phyloP scores from a whole-genome alignment of 2,113 vertebrate genomes.

The Hippolais icterina region DNA sequence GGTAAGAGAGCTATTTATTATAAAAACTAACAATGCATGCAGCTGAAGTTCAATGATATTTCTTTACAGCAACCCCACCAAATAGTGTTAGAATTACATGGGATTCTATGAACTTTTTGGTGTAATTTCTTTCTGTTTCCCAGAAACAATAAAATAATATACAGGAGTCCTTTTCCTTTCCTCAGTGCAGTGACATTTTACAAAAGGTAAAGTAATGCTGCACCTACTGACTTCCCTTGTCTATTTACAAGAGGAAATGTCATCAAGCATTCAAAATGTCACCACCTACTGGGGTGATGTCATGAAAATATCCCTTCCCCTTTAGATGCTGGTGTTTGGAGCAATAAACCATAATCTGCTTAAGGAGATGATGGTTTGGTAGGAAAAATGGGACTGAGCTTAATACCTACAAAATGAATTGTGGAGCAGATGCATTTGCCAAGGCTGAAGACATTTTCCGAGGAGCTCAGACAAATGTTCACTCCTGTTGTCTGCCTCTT shows the following conservation, averaged over 20 bases:
- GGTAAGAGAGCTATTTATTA: slow-evolving; percentile 20
- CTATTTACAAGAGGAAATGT: slow-evolving; percentile 74
- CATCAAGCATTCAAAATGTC: slow-evolving; percentile 75
- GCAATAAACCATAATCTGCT: slow-evolving; percentile 41
- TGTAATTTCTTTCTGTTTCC: slow-evolving; percentile 9
- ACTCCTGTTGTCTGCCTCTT: slow-evolving; percentile 23
- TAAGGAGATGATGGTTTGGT: slow-evolving; percentile 43
- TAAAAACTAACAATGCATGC: background rate
- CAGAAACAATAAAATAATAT: slow-evolving; percentile 40
- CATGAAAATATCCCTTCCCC: slow-evolving; percentile 8
- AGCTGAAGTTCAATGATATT: slow-evolving; percentile 10
- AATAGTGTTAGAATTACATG: background rate
- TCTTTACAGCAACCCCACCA: background rate
- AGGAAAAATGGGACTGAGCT: slow-evolving; percentile 31
- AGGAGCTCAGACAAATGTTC: slow-evolving; percentile 37
- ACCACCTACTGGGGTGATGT: slow-evolving; percentile 61
- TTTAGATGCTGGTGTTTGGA: slow-evolving; percentile 14
- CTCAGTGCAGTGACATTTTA: slow-evolving; percentile 65
- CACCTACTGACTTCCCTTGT: slow-evolving; percentile 52
- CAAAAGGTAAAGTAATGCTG: slow-evolving; percentile 62
- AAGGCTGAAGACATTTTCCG: slow-evolving; percentile 41
- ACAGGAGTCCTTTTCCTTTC: slow-evolving; percentile 15
- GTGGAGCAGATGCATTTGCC: slow-evolving; percentile 24
- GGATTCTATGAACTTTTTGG: background rate
- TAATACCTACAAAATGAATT: slow-evolving; percentile 35